Evolutionary conservation across 2,113 vertebrate genomes (phyloP), one percentile per base, ranked within the genome.

Genomic region (Centropus bengalensis): DNA sequence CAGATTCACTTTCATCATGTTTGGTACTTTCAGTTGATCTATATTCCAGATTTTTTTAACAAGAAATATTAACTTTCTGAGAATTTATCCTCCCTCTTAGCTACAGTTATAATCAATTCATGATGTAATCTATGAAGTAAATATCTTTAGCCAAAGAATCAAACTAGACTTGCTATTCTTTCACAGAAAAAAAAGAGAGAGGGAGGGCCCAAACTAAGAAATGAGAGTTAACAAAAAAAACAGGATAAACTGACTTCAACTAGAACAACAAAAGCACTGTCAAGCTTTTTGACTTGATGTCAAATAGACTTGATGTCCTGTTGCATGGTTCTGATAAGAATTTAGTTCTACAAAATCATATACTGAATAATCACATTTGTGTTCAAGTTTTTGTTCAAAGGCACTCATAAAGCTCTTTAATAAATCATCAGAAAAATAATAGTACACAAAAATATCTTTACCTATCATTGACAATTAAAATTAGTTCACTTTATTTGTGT

Each of bases 1-100:
- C 94, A 96, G 82, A 88, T 91, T 93, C 58, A 42, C 90, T 88
- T 95, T 94, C 85, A 95, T 94, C 79, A 49, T 91, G 3, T 83
- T 94, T 90, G 40, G 49, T 94, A 54, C 73, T 88, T 88, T 33
- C 44, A 81, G 56, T 83, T 94, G 59, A 95, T 96, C 86, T 86
- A 54, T 94, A 86, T 94, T 91, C 89, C 91, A 96, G 85, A 93
- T 94, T 93, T 81, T 21, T 33, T 69, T 91, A 95, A 81, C 24
- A 91, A 90, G 71, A 95, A 93, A 82, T 95, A 89, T 78, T 82
- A 77, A 74, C 71, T 88, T 96, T 78, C 21, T 56, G 52, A 54
- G 44, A 88, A 86, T 91, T 93, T 75, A 56, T 24, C 33, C 40
- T 88, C 62, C 30, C 12, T 88, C 47, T 94, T 77, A 79, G 26